Evolutionary conservation across 37 sponge, comb jelly and placozoan species (phyloP).

Genomic region (Spongilla lacustris): DNA sequence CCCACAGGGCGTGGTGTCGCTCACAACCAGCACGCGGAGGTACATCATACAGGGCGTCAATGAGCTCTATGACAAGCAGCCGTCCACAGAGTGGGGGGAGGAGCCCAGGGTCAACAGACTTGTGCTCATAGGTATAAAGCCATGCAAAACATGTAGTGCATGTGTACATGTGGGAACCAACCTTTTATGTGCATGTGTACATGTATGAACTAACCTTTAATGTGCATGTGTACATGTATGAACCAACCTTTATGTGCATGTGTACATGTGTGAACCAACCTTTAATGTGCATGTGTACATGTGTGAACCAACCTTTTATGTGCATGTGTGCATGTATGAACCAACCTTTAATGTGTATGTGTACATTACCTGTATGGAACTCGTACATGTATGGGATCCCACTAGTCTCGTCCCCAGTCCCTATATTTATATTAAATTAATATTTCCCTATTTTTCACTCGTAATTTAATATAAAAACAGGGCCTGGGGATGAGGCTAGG

Average conservation of each 20-base stretch:
- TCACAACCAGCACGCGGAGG: constrained; percentile 39
- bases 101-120: constrained; percentile 58
- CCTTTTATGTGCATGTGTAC: background rate
- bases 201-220: too few relatives aligned
- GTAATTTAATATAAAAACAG: too few relatives aligned
- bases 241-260: background rate
- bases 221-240: constrained; percentile 4
- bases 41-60: constrained; percentile 83
- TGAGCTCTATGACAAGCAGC: constrained; percentile 76
- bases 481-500: too few relatives aligned
- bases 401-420: background rate
- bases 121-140: constrained; percentile 69
- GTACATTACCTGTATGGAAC: background rate
- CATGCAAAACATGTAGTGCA: background rate
- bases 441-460: too few relatives aligned
- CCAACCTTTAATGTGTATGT: background rate
- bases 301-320: background rate
- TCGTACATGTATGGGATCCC: too few relatives aligned
- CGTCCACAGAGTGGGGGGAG: constrained; percentile 58
- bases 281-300: constrained; percentile 1
- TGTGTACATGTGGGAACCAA: constrained; percentile 1
- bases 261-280: background rate
- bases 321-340: background rate
- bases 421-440: too few relatives aligned
- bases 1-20: constrained; percentile 66